These are phyloP conservation scores for Lepidotrigona ventralis DNA, from an alignment of 1,140 invertebrate genomes.

Conservation along the genomic window DNA sequence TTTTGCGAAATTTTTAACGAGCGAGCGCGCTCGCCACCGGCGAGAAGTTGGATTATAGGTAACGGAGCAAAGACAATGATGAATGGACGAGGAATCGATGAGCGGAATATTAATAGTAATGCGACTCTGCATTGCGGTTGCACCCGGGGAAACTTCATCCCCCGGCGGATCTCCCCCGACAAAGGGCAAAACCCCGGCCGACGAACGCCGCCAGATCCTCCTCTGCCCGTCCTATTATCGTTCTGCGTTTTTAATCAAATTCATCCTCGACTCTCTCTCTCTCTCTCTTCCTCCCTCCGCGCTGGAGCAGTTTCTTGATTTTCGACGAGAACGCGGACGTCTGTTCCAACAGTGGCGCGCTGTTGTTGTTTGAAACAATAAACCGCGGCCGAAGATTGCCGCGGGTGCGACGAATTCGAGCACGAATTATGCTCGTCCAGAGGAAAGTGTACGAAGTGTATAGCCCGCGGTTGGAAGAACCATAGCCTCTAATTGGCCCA, in stretches of 20 bases:
- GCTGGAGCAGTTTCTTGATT: background rate
- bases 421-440: slow-evolving; percentile 5
- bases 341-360: too few species aligned
- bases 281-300: background rate
- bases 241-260: slow-evolving; percentile 25
- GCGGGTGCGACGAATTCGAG: background rate
- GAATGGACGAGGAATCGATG: slow-evolving; percentile 45
- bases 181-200: background rate
- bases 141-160: slow-evolving; percentile 2
- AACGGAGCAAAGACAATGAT: slow-evolving; percentile 40
- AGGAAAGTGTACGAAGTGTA: too few species aligned
- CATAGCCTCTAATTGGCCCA: slow-evolving; percentile 19
- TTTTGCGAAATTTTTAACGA: slow-evolving; percentile 50
- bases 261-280: background rate
- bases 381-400: background rate
- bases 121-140: slow-evolving; percentile 43
- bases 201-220: background rate
- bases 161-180: background rate
- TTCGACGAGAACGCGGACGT: background rate
- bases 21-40: background rate
- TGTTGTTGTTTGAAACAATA: background rate
- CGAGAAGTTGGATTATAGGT: slow-evolving; percentile 38
- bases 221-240: background rate
- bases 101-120: slow-evolving; percentile 52
- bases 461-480: too few species aligned